A percentile compares a stretch with the other conserved stretches of the same genome.
Conservation (phyloP, 2,888 invertebrate genomes). For the Adineta ricciae region DNA sequence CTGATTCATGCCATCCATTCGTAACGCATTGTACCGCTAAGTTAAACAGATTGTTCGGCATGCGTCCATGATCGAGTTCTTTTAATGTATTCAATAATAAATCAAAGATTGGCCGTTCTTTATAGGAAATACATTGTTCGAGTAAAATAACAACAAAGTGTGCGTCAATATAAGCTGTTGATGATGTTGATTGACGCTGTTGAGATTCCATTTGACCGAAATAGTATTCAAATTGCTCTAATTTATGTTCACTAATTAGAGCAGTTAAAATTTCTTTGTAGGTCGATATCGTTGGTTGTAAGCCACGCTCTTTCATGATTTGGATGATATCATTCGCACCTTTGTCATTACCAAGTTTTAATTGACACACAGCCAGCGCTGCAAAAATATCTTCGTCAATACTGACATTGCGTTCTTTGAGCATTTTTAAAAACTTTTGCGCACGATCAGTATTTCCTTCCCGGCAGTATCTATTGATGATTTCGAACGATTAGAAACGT, state of each 20-base stretch:
- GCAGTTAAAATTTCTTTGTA: constrained; percentile 17
- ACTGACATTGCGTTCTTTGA: background rate
- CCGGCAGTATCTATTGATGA: background rate
- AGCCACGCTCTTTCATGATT: constrained; percentile 17
- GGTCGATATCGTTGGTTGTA: constrained; percentile 7
- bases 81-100: constrained; percentile 10
- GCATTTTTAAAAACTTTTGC: constrained; percentile 19
- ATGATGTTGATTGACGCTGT: background rate
- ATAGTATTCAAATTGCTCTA: constrained; percentile 14
- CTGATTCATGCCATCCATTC: constrained; percentile 9
- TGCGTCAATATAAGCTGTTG: constrained; percentile 8
- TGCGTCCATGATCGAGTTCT: background rate
- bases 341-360: constrained; percentile 11
- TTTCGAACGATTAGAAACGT: too few relatives aligned
- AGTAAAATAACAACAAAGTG: background rate
- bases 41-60: background rate
- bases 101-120: constrained; percentile 18
- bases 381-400: constrained; percentile 18
- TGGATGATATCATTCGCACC: constrained; percentile 14
- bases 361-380: background rate
- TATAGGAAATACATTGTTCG: constrained; percentile 13
- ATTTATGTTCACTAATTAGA: constrained; percentile 11
- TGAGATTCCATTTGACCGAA: background rate
- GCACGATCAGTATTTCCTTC: constrained; percentile 18
- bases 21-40: background rate